Conservation (phyloP, 1,140 invertebrate genomes). For the Pachypsylla venusta region DNA sequence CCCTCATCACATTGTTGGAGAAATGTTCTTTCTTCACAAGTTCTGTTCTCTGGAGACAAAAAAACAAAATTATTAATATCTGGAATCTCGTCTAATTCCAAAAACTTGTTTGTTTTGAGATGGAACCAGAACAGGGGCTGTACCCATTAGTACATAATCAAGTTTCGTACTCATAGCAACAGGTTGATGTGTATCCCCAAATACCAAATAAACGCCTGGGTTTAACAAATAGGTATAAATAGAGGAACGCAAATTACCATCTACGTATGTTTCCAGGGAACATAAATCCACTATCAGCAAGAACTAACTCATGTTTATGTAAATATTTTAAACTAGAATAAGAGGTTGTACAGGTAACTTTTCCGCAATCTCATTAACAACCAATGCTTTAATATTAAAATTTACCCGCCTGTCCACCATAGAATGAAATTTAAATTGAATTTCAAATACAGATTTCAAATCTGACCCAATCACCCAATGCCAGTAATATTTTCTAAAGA, state of each 20-base stretch:
- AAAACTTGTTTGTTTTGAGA: too few species aligned
- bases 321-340: neutral
- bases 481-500: neutral
- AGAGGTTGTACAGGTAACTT: neutral
- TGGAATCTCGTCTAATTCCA: neutral
- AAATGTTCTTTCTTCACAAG: slow-evolving; percentile 9
- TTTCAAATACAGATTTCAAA: neutral
- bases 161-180: neutral
- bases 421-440: neutral
- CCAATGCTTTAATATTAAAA: neutral
- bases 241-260: neutral
- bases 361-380: neutral
- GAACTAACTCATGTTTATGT: neutral
- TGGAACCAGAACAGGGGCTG: neutral
- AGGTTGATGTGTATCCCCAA: neutral
- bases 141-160: neutral
- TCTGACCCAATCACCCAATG: too few species aligned
- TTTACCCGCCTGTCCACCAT: neutral
- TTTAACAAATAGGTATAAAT: neutral
- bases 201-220: too few species aligned
- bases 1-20: neutral
- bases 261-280: neutral
- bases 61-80: neutral
- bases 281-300: neutral
- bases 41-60: neutral